Evolutionary conservation across 2,113 vertebrate species (phyloP), one percentile per base, ranked within the genome.

Genomic region (Alexandromys fortis): DNA sequence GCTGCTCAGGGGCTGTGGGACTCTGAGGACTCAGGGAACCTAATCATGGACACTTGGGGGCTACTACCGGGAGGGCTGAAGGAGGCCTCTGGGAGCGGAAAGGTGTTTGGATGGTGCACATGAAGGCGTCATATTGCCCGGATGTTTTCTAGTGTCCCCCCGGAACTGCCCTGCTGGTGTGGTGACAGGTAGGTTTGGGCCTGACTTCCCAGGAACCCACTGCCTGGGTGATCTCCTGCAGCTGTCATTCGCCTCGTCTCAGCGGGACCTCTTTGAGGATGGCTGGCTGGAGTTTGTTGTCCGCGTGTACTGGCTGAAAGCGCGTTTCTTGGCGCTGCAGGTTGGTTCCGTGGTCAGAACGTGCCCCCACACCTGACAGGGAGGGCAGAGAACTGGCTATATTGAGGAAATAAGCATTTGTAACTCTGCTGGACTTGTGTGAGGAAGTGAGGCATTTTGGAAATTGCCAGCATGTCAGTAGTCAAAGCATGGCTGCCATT

Each of bases 281-380:
- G 98, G 98, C 92, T 99, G 99, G 99, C 97, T 99, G 92, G 98
- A 99, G 75, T 99, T 99, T 75, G 99, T 99, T 86, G 99, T 99
- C 58, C 99, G 99, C 0, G 99, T 99, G 45, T 99, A 99, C 67
- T 99, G 99, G 99, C 98, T 99, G 87, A 99, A 99, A 97, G 99
- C 99, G 42, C 99, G 99, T 4, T 99, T 99, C 83, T 98, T 99
- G 58, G 99, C 99, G 1, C 98, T 99, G 75, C 99, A 99, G 99
- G 99, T 99, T 96, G 45, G 98, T 52, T 91, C 68, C 24, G 7
- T 72, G 55, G 35, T 63, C 12, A 42, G n/a, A 75, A 19, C 35
- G 4, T 86, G 24, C 49, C 17, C 19, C 45, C 26, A 14, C 10
- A 65, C 38, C 45, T 28, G 13, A 16, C 14, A 81, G 13, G 35